Conservation (phyloP, 2,797 vertebrate species). For the Ptychobarbus kaznakovi region DNA sequence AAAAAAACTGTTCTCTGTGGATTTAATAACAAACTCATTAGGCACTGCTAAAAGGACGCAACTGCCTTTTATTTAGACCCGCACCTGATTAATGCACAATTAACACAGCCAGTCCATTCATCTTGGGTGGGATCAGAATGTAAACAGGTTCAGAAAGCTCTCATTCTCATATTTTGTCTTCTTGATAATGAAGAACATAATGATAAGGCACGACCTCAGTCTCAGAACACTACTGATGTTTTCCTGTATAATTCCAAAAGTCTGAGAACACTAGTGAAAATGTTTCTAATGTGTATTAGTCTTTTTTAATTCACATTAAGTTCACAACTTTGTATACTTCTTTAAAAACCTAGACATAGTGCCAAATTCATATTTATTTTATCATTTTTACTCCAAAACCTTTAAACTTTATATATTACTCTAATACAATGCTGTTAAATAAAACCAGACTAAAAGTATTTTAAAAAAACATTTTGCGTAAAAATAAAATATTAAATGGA, state of each 20-base stretch:
- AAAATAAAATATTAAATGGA: neutral
- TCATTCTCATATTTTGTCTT: conserved; percentile 27
- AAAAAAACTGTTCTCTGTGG: conserved; percentile 79
- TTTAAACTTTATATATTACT: neutral
- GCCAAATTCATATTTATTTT: neutral
- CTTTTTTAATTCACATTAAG: neutral
- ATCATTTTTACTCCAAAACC: neutral
- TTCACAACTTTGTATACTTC: neutral
- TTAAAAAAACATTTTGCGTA: neutral
- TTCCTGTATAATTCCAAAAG: neutral
- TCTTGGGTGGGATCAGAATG: conserved; percentile 74
- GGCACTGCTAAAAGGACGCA: conserved; percentile 78
- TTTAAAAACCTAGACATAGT: no score
- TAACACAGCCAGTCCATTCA: conserved; percentile 79
- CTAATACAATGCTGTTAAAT: neutral
- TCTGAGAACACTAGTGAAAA: neutral
- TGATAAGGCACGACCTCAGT: conserved; percentile 1
- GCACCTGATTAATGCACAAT: conserved; percentile 84
- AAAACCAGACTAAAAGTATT: neutral
- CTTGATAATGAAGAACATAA: neutral
- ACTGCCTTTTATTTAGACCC: conserved; percentile 85
- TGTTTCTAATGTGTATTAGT: neutral
- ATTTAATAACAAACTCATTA: conserved; percentile 86
- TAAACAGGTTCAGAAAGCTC: conserved; percentile 71
- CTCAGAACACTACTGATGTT: neutral